Evolutionary conservation across 2,113 vertebrate species (phyloP).

Genomic region (Melospiza melodia): DNA sequence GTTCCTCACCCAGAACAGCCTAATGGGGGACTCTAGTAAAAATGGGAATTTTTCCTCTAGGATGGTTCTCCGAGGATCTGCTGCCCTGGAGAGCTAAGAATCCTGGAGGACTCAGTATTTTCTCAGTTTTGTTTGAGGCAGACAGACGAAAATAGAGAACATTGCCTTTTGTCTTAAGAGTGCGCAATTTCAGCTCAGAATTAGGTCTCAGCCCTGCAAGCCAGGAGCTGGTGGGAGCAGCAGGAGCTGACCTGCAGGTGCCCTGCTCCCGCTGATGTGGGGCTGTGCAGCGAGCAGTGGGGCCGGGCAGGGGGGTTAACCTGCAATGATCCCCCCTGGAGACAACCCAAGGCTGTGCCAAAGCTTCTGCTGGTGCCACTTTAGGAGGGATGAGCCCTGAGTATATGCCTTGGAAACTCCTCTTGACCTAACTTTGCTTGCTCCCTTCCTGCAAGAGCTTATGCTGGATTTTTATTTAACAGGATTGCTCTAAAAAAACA

Average conservation of each 20-base stretch:
- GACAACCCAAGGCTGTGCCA: background rate
- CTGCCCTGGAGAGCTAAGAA: background rate
- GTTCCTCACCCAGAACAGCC: background rate
- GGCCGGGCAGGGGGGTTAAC: background rate
- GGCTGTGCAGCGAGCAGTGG: accelerated
- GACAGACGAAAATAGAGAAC: background rate
- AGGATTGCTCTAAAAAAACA: conserved; percentile 37
- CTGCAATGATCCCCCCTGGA: background rate
- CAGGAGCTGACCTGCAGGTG: background rate
- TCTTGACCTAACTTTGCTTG: conserved; percentile 36
- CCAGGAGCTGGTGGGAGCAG: background rate
- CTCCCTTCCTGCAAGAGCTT: background rate
- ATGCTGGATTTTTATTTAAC: conserved; percentile 36
- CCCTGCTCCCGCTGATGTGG: accelerated
- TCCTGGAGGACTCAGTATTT: background rate
- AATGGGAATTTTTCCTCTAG: background rate
- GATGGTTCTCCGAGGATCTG: background rate
- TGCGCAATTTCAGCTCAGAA: too few relatives aligned
- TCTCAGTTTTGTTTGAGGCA: background rate
- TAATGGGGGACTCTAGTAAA: background rate
- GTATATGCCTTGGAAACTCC: background rate
- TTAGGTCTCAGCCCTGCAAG: background rate
- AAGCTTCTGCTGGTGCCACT: background rate
- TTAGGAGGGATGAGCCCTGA: conserved; percentile 22
- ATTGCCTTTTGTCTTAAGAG: background rate